Evolutionary conservation across 2,797 vertebrate genomes (phyloP), one percentile per base, ranked within the genome.

Genomic region (Microtus californicus): DNA sequence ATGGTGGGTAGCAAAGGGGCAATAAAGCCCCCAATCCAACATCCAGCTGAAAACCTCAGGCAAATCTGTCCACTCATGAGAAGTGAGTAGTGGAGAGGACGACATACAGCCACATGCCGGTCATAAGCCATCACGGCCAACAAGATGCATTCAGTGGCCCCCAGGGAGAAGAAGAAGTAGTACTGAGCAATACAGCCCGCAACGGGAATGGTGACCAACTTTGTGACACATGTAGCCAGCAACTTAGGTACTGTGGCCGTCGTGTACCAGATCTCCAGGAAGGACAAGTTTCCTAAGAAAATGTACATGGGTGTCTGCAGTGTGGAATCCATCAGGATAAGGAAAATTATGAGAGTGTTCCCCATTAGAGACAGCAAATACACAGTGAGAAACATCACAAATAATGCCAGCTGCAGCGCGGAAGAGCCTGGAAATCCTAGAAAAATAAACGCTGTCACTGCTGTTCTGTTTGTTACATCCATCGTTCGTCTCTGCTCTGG

Each of bases 141-240:
- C 65, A 98, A 90, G 79, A 98, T 97, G 81, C 97, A 97, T 65
- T 98, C 97, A 1, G 90, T 97, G 8, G 96, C 97, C 45, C 93
- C 97, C 96, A 98, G 74, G 40, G 97, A 97, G 90, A 98, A 97
- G 61, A 98, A 98, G 82, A 98, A 98, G 61, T 98, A 98, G 34
- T 97, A 95, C 74, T 98, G 98, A 0, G 54, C 71, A 29, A 97
- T 51, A 59, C 97, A 98, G 0, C 88, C 96, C 0, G 54, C 13
- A 6, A 96, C 95, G 9, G 98, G 95, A 59, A 98, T 97, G n/a
- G 95, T 92, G 23, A 94, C 93, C 23, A 17, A 51, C 2, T 76
- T 69, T 27, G 93, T 81, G 5, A 98, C 21, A 90, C 97, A 95
- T 74, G 94, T 96, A 56, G 71, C 92, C 45, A 98, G 73, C 54